Conservation (phyloP, 2,888 invertebrate genomes). For the Troides helena region DNA sequence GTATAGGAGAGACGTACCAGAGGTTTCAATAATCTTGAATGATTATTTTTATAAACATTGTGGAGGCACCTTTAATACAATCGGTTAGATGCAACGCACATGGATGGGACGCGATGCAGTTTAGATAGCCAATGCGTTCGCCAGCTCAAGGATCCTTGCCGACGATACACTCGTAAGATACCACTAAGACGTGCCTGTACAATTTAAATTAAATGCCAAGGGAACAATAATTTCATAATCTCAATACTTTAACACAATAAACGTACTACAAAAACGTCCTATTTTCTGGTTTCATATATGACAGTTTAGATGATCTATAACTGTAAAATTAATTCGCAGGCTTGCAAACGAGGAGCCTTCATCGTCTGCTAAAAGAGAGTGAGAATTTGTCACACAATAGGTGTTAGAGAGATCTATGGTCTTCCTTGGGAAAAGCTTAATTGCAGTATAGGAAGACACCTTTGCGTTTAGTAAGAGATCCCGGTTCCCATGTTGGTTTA, state of each 20-base stretch:
- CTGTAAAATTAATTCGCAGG: not conserved
- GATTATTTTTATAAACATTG: not conserved
- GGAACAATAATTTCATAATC: constrained; percentile 9
- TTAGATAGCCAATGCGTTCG: constrained; percentile 57
- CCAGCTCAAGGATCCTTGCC: constrained; percentile 33
- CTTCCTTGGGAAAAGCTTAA: too few species aligned
- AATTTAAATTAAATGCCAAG: constrained; percentile 14
- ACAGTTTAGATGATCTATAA: not conserved
- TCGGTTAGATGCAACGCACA: constrained; percentile 30
- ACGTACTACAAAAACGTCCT: not conserved
- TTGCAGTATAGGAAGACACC: too few species aligned
- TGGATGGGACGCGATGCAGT: constrained; percentile 55
- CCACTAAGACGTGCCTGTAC: constrained; percentile 17
- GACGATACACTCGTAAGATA: constrained; percentile 46
- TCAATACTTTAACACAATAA: not conserved
- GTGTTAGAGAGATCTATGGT: too few species aligned
- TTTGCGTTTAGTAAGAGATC: too few species aligned
- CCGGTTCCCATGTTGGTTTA: too few species aligned
- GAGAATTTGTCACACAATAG: too few species aligned
- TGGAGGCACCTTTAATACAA: constrained; percentile 9
- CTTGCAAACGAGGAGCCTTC: too few species aligned
- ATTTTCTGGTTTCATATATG: not conserved
- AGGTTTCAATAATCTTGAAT: too few species aligned
- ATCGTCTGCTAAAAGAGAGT: too few species aligned
- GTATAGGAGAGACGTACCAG: too few species aligned